Base-by-base conservation (phyloP, 1,140 invertebrate genomes). In the Lysiphlebus fabarum region DNA sequence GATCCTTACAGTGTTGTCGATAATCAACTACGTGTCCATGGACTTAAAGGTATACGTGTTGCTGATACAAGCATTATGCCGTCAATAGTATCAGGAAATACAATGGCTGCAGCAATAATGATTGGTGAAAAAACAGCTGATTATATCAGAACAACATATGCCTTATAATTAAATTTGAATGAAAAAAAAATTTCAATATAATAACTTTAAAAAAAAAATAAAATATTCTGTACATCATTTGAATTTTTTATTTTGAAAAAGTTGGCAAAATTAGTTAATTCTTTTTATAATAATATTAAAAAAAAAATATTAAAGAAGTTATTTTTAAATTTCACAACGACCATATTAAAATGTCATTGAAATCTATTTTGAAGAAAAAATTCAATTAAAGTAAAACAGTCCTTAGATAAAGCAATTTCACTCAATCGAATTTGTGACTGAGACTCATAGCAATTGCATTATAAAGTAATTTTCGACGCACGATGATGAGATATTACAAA, bases 51-150 rank as follows among this genome's bases (percentile, higher is more conserved):
- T 7, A 77, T 92, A 5, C 77, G 90, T 17, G 87, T 92, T 10
- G 87, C 87, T 2, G 90, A 92, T 70, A 88, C 88, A 0, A 91
- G 89, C 12, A 80, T 91, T 11, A 90, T 92, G 86, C 90, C 90
- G 0, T 68, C 72, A 2, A 84, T 90, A 2, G 83, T 85, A 2
- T 87, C 86, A 1, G 90, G 90, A 7, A 92, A 93, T 70, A 91
- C 90, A 1, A 90, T 91, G 67, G 90, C 90, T 4, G 88, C 90
- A 0, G 81, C 83, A 14, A 87, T 93, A 34, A 93, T 94, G 90
- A 89, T 94, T 40, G 91, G 85, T 0, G 91, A 94, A 68, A 85
- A 88, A 59, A 89, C 85, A 1, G 85, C 90, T 0, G 90, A 92
- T 70, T 83, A 91, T 65, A 87, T 92, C 62, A 90, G 89, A 68